These are phyloP conservation scores for Rhopalosiphum padi DNA, from an alignment of 1,140 invertebrate genomes.

Conservation along the genomic window DNA sequence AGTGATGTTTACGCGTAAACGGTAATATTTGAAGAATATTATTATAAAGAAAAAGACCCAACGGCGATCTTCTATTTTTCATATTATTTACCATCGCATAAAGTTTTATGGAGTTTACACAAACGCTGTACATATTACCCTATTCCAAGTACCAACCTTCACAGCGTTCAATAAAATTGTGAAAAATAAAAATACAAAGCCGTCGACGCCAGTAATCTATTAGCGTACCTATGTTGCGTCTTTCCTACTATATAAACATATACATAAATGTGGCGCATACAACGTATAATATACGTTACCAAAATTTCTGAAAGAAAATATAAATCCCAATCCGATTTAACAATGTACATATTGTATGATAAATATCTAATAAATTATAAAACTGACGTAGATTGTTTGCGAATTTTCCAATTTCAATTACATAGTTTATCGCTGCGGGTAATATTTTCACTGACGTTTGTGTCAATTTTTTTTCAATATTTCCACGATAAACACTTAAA, in stretches of 20 bases:
- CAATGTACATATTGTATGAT: not conserved
- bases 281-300: not conserved
- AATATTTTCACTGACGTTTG: not conserved
- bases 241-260: not conserved
- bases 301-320: not conserved
- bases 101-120: not conserved
- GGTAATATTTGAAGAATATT: not conserved
- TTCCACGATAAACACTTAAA: not conserved
- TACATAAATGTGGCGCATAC: not conserved
- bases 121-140: not conserved
- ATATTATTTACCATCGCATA: not conserved
- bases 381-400: not conserved
- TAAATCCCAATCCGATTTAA: slow-evolving; percentile 4
- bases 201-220: not conserved
- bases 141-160: not conserved
- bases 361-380: slow-evolving; percentile 5
- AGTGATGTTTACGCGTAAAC: not conserved
- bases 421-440: not conserved
- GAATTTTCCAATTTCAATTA: slow-evolving; percentile 3
- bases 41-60: not conserved
- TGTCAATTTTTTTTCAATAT: not conserved
- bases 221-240: not conserved
- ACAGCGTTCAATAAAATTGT: not conserved
- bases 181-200: not conserved
- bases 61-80: not conserved